A percentile compares a stretch with the other conserved stretches of the same genome.
Conservation (phyloP, 2,797 vertebrate species). For the Liparis tanakae region DNA sequence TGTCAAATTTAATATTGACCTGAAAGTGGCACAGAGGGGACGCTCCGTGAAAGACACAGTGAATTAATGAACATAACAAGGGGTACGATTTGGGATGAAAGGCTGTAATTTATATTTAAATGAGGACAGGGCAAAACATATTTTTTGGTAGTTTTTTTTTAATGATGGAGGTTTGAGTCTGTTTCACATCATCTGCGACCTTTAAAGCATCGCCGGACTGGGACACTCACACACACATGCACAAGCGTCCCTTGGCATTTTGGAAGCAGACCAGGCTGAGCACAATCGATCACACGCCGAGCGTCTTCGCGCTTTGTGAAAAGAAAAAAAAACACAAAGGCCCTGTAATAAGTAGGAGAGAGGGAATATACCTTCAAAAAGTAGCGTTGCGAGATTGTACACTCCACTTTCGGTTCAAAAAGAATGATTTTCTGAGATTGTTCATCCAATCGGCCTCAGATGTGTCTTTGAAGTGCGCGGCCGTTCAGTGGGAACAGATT, state of each 20-base stretch:
- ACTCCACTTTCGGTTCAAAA: neutral
- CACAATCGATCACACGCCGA: neutral
- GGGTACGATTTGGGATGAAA: neutral
- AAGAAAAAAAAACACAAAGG: neutral
- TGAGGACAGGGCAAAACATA: neutral
- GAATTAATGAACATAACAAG: constrained; percentile 22
- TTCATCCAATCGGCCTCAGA: neutral
- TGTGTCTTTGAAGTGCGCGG: neutral
- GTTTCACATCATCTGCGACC: neutral
- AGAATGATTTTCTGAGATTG: neutral
- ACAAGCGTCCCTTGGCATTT: neutral
- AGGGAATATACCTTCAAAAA: neutral
- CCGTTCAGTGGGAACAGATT: neutral
- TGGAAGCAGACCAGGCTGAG: neutral
- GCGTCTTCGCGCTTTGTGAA: neutral
- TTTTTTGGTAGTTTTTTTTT: neutral
- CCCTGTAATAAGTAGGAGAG: neutral
- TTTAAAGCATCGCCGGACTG: neutral
- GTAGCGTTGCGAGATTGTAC: neutral
- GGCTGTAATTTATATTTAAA: neutral
- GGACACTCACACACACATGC: neutral
- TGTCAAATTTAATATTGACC: constrained; percentile 16
- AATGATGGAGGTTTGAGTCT: neutral
- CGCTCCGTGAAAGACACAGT: constrained; percentile 4
- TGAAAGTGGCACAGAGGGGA: neutral